These are phyloP conservation scores for Lacerta bilineata DNA, from an alignment of 2,797 vertebrate genomes.

Conservation along the genomic window DNA sequence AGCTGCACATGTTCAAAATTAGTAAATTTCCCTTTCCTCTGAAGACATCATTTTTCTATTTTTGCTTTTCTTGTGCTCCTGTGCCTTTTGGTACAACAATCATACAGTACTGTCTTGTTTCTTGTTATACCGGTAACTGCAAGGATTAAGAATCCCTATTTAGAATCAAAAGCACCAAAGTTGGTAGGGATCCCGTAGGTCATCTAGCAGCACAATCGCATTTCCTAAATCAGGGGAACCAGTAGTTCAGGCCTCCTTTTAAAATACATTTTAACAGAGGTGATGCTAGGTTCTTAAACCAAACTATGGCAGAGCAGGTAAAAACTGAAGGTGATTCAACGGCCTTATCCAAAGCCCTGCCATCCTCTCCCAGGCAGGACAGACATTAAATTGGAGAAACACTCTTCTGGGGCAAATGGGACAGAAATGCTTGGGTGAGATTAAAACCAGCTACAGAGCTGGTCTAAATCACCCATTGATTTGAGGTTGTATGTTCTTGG, in stretches of 20 bases:
- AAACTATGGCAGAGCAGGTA: too few species aligned
- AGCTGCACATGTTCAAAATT: neutral
- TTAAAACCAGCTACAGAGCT: too few species aligned
- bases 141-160: neutral
- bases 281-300: too few species aligned
- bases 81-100: neutral
- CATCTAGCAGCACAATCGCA: neutral
- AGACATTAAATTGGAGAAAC: too few species aligned
- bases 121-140: neutral
- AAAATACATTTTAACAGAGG: too few species aligned
- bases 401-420: too few species aligned
- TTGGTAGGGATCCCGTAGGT: neutral
- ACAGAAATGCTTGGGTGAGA: too few species aligned
- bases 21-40: constrained; percentile 3
- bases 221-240: neutral
- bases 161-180: neutral
- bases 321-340: too few species aligned
- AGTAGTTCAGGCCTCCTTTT: neutral
- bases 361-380: too few species aligned
- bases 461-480: too few species aligned
- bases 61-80: neutral
- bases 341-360: too few species aligned
- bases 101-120: neutral
- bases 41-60: constrained; percentile 4
- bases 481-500: too few species aligned